phyloP scores from a whole-genome alignment of 2,797 vertebrate species.

The Fringilla coelebs region DNA sequence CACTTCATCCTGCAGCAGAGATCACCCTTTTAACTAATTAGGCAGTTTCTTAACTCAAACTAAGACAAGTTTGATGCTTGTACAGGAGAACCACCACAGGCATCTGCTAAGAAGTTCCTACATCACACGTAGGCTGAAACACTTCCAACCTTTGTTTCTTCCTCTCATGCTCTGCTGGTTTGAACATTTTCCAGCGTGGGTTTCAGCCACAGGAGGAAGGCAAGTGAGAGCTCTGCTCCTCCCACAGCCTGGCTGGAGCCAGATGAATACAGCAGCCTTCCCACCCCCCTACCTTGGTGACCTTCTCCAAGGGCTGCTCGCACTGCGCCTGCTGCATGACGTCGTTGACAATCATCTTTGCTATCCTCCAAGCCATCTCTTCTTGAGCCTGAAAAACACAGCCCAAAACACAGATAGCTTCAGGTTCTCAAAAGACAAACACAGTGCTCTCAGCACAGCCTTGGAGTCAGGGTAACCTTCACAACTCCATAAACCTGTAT shows the following conservation, averaged over 20 bases:
- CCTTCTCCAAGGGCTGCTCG: constrained; percentile 80
- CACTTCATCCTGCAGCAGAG: background rate
- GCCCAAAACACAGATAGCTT: background rate
- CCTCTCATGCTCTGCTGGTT: background rate
- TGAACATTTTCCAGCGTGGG: background rate
- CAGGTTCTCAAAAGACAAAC: background rate
- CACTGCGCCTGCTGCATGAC: constrained; percentile 93
- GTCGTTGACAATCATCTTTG: constrained; percentile 98
- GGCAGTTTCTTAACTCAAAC: background rate
- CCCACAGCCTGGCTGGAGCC: background rate
- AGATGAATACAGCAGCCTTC: background rate
- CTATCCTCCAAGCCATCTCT: constrained; percentile 99
- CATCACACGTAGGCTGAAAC: background rate
- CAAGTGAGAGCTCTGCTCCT: constrained; percentile 4
- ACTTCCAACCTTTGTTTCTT: background rate
- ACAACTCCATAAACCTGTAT: background rate
- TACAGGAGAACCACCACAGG: background rate
- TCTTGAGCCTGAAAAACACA: constrained; percentile 87
- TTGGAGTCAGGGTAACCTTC: background rate
- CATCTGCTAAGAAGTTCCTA: background rate
- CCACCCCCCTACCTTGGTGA: constrained; percentile 82
- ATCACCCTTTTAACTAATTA: background rate
- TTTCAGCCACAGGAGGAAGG: background rate
- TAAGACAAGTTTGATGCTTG: background rate
- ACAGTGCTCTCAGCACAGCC: background rate